Conservation (phyloP, 2,888 invertebrate species). For the Villa cingulata region DNA sequence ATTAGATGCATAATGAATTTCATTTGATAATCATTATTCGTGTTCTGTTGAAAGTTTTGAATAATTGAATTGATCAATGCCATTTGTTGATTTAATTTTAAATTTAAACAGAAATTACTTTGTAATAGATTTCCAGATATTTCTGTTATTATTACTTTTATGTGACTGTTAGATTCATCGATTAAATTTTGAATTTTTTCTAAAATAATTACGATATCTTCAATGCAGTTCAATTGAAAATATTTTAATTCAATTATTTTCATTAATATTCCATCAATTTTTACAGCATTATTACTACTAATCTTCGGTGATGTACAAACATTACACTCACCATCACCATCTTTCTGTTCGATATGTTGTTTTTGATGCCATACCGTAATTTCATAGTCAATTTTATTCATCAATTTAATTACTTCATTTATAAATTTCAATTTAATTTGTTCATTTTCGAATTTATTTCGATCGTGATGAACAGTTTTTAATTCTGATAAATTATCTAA, state of each 20-base stretch:
- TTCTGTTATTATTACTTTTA: not conserved
- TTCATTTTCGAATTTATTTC: not conserved
- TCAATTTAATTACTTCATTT: conserved; percentile 4
- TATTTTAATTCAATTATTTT: conserved; percentile 2
- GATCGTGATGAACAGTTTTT: too few relatives aligned
- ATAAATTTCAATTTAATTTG: conserved; percentile 1
- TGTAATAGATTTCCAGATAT: conserved; percentile 4
- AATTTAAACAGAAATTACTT: not conserved
- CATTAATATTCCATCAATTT: not conserved
- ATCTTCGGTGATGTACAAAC: not conserved
- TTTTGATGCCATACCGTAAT: conserved; percentile 9
- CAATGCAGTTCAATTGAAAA: not conserved
- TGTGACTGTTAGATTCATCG: not conserved
- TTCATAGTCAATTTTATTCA: conserved; percentile 1
- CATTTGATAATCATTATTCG: not conserved
- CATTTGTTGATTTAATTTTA: conserved; percentile 3
- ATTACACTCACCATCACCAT: not conserved
- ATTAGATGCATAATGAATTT: conserved; percentile 3
- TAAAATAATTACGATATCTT: not conserved
- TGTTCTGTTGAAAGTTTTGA: not conserved
- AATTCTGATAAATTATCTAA: not conserved
- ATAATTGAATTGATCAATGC: conserved; percentile 5
- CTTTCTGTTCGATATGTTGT: not conserved
- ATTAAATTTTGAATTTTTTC: not conserved
- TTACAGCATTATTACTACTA: not conserved